phyloP scores from a whole-genome alignment of 2,888 invertebrate genomes.

The Syritta pipiens region DNA sequence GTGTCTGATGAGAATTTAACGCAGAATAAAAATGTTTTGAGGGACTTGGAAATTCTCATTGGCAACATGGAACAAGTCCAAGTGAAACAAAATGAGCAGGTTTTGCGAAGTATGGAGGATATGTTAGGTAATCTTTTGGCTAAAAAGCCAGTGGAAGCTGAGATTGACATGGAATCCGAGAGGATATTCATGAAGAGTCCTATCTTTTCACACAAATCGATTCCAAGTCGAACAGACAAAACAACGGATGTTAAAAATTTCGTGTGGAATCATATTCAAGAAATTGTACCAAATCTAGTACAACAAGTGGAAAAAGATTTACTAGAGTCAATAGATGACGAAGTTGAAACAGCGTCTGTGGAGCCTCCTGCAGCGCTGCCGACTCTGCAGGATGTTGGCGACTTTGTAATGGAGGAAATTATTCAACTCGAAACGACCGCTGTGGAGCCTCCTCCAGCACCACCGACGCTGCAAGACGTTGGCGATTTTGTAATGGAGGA shows the following conservation, averaged over 20 bases:
- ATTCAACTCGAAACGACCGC: conserved; percentile 19
- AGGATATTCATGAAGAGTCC: conserved; percentile 78
- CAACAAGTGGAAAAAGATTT: conserved; percentile 78
- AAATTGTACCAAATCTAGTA: conserved; percentile 78
- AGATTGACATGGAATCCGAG: conserved; percentile 75
- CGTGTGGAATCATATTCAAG: conserved; percentile 79
- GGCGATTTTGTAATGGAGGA: conserved; percentile 76
- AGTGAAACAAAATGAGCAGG: conserved; percentile 76
- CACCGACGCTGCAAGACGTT: conserved; percentile 57
- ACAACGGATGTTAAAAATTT: conserved; percentile 76
- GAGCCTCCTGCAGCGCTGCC: no score
- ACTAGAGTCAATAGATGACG: conserved; percentile 70
- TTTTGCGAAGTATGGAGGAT: conserved; percentile 75
- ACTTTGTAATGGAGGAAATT: conserved; percentile 35
- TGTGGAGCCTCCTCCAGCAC: background rate
- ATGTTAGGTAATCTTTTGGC: conserved; percentile 75
- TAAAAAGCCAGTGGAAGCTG: conserved; percentile 72
- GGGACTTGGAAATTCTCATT: conserved; percentile 79
- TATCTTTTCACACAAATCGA: conserved; percentile 71
- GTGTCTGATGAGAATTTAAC: conserved; percentile 70
- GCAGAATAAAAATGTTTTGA: conserved; percentile 75
- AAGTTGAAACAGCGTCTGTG: no score
- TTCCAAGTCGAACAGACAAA: conserved; percentile 21
- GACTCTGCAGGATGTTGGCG: no score
- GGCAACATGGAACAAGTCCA: conserved; percentile 79